phyloP scores from a whole-genome alignment of 1,140 invertebrate species.

The Teleogryllus occipitalis region DNA sequence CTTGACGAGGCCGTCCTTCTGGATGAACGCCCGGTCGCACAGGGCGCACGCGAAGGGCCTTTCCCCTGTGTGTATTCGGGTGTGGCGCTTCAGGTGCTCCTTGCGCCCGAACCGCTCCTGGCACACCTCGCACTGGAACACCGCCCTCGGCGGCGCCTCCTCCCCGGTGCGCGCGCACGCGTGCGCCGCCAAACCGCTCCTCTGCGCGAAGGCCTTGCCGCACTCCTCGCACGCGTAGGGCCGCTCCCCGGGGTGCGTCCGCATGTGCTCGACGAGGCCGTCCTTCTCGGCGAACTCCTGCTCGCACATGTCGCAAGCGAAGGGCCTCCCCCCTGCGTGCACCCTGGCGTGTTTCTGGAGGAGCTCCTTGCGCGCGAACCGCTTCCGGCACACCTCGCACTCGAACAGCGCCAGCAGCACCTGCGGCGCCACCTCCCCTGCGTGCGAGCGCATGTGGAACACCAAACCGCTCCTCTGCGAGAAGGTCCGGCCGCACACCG shows the following conservation, averaged over 20 bases:
- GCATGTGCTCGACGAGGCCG: constrained; percentile 38
- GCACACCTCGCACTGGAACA: constrained; percentile 41
- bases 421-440: neutral
- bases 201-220: constrained; percentile 38
- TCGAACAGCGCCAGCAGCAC: constrained; percentile 84
- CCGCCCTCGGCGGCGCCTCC: neutral
- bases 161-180: neutral
- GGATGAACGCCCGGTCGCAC: constrained; percentile 27
- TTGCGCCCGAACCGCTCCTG: constrained; percentile 41
- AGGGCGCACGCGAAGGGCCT: constrained; percentile 45
- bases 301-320: constrained; percentile 38
- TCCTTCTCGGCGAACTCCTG: constrained; percentile 39
- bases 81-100: constrained; percentile 32
- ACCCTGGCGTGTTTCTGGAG: neutral
- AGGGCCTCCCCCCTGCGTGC: constrained; percentile 37
- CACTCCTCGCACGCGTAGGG: constrained; percentile 44
- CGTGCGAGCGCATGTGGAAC: neutral
- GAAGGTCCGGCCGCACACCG: no score
- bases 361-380: neutral
- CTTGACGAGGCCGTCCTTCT: no score
- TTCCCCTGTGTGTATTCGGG: constrained; percentile 60
- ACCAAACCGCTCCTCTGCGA: no score
- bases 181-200: constrained; percentile 40
- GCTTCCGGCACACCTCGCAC: constrained; percentile 74
- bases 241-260: constrained; percentile 24